These are phyloP conservation scores for Calypte anna DNA, from an alignment of 2,113 vertebrate species.

Conservation along the genomic window DNA sequence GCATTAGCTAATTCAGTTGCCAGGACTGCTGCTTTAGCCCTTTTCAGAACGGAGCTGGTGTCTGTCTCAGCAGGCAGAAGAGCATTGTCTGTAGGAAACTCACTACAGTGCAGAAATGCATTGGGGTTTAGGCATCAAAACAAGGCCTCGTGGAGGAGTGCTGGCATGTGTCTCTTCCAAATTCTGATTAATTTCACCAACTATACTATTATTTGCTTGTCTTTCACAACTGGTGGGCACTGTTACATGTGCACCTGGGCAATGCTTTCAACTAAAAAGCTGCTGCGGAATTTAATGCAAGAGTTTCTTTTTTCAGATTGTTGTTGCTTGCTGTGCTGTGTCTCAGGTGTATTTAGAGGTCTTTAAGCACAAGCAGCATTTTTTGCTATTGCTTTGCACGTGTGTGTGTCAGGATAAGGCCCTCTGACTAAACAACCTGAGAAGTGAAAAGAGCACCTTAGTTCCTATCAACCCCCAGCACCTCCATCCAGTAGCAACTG, in stretches of 20 bases:
- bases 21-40: not conserved
- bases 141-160: rapidly evolving
- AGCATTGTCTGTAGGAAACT: not conserved
- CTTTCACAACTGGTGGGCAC: not conserved
- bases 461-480: rapidly evolving
- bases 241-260: not conserved
- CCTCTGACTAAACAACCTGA: not conserved
- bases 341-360: not conserved
- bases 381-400: not conserved
- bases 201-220: not conserved
- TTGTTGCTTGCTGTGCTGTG: not conserved
- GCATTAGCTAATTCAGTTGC: not conserved
- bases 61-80: not conserved
- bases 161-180: not conserved
- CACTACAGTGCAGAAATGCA: not conserved
- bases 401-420: not conserved
- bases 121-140: not conserved
- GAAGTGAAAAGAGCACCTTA: not conserved
- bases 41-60: not conserved
- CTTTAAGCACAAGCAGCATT: not conserved
- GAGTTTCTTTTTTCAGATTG: not conserved
- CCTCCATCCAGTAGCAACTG: not conserved
- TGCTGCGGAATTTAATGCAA: not conserved
- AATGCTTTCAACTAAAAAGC: not conserved
- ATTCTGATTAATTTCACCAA: not conserved